Evolutionary conservation across 2,113 vertebrate genomes (phyloP).

Genomic region (Camelus bactrianus): DNA sequence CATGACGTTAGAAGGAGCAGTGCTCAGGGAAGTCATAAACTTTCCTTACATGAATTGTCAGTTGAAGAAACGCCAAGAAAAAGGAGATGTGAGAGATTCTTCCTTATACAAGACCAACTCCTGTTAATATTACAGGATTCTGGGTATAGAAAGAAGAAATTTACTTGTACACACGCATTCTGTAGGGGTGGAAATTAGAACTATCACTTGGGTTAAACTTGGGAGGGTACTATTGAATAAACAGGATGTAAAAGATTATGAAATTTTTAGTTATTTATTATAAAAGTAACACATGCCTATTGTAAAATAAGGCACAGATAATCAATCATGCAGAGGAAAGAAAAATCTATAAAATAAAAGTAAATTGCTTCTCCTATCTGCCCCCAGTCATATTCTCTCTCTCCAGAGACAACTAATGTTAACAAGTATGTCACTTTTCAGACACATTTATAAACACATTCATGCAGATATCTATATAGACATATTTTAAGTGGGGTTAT

Average conservation of each 20-base stretch:
- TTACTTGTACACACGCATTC: neutral
- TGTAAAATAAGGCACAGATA: neutral
- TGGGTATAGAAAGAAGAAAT: neutral
- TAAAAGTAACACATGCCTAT: neutral
- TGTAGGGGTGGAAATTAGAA: neutral
- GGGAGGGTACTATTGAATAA: neutral
- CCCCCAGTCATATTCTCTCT: neutral
- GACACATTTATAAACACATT: neutral
- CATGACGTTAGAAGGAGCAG: neutral
- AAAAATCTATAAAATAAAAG: neutral
- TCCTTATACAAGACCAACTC: neutral
- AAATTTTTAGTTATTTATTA: neutral
- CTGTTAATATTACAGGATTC: neutral
- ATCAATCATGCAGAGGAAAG: neutral
- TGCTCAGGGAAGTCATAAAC: neutral
- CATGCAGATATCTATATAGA: neutral
- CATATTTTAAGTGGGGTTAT: neutral
- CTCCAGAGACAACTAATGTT: neutral
- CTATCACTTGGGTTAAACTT: neutral
- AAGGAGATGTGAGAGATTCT: neutral
- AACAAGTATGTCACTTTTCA: neutral
- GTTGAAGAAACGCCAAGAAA: neutral
- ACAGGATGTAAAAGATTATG: neutral
- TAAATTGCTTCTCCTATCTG: neutral
- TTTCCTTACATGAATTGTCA: neutral